Conservation (phyloP, 2,797 vertebrate genomes). For the Mormyrus proboscirostris region DNA sequence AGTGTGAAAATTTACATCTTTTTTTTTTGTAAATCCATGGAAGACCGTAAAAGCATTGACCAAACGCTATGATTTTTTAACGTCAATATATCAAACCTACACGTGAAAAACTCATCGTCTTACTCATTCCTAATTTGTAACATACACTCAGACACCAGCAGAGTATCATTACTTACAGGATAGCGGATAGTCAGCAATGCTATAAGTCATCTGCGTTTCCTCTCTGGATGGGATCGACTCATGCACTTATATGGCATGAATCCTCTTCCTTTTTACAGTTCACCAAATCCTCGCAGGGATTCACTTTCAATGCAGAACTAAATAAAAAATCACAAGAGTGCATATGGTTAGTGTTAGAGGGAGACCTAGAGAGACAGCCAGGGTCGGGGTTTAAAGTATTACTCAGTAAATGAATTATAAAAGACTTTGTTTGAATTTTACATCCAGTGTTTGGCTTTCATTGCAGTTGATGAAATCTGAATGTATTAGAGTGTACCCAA, state of each 20-base stretch:
- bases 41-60: neutral
- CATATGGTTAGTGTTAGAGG: neutral
- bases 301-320: constrained; percentile 8
- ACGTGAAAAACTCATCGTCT: neutral
- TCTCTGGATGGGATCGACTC: neutral
- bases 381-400: neutral
- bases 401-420: constrained; percentile 5
- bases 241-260: constrained; percentile 4
- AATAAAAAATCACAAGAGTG: neutral
- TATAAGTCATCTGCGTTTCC: neutral
- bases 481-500: neutral
- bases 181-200: neutral
- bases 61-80: neutral
- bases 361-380: neutral
- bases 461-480: neutral
- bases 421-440: neutral
- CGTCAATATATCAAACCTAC: neutral
- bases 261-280: neutral
- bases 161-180: neutral
- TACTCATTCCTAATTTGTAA: neutral
- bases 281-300: neutral
- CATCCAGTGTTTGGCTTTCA: neutral
- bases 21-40: neutral
- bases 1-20: neutral
- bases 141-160: neutral